phyloP scores from a whole-genome alignment of 2,797 vertebrate species.

The Eulemur coronatus region DNA sequence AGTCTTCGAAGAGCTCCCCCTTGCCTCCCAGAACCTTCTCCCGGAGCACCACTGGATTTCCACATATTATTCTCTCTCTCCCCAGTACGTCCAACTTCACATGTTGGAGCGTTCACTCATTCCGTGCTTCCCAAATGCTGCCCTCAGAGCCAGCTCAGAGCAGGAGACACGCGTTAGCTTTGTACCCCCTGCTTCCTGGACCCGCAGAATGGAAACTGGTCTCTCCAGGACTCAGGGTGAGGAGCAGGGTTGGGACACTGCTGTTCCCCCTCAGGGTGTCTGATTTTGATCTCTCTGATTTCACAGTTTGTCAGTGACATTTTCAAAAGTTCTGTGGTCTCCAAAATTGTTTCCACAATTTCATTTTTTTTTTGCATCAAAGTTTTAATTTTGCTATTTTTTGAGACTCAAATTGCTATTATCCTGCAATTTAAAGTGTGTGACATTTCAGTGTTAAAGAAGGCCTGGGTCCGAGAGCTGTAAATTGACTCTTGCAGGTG shows the following conservation, averaged over 20 bases:
- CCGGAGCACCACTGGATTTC: not conserved
- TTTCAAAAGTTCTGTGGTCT: slow-evolving; percentile 66
- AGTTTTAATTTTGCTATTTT: slow-evolving; percentile 38
- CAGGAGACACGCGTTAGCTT: not conserved
- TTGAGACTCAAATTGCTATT: not conserved
- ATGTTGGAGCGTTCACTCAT: not conserved
- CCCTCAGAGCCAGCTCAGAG: not conserved
- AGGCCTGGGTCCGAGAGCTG: not conserved
- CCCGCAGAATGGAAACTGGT: not conserved
- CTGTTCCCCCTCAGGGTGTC: not conserved
- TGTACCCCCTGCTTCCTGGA: not conserved
- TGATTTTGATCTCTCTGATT: slow-evolving; percentile 69
- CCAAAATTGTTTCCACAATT: slow-evolving; percentile 57
- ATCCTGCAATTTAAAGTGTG: not conserved
- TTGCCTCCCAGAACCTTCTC: not conserved
- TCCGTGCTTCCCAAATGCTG: not conserved
- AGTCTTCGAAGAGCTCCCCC: not conserved
- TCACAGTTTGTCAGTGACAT: slow-evolving; percentile 66
- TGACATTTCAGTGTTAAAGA: slow-evolving; percentile 1
- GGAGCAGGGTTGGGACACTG: not conserved
- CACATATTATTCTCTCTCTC: not conserved
- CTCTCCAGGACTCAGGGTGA: not conserved
- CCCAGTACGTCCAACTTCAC: not conserved
- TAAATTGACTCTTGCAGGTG: not conserved
- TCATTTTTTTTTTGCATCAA: not conserved